Evolutionary conservation across 2,797 vertebrate species (phyloP).

Genomic region (Sebastes nivosus): DNA sequence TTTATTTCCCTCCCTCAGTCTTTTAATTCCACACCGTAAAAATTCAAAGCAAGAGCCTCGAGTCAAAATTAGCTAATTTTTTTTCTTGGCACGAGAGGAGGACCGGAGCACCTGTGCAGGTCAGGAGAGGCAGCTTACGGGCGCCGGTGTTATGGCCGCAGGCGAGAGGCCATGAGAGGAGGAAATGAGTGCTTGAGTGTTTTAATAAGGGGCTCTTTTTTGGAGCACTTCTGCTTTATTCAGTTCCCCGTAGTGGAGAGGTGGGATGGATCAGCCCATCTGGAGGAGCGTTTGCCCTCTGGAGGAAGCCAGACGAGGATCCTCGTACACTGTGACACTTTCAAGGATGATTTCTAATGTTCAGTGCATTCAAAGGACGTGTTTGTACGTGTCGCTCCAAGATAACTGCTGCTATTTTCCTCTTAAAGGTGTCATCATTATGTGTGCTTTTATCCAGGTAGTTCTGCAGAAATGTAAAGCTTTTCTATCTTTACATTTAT

Average conservation of each 20-base stretch:
- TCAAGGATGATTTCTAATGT: not conserved
- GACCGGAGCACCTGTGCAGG: constrained; percentile 49
- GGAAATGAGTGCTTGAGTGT: constrained; percentile 25
- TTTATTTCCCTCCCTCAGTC: constrained; percentile 44
- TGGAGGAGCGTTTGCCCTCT: constrained; percentile 15
- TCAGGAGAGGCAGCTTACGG: constrained; percentile 26
- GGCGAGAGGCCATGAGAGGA: constrained; percentile 31
- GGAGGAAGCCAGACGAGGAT: constrained; percentile 2
- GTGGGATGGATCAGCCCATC: constrained; percentile 5
- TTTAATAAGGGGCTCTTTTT: constrained; percentile 40
- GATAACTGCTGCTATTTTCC: not conserved
- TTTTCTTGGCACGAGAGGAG: constrained; percentile 1
- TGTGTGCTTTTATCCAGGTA: not conserved
- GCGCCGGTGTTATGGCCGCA: constrained; percentile 31
- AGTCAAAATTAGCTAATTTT: constrained; percentile 30
- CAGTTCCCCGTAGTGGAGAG: not conserved
- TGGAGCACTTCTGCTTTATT: not conserved
- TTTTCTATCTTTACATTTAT: not conserved
- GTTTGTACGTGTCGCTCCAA: not conserved
- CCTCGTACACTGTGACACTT: not conserved
- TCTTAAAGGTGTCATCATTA: not conserved
- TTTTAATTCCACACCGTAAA: constrained; percentile 53
- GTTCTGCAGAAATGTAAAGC: not conserved
- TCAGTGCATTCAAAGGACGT: not conserved
- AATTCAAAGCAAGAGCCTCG: constrained; percentile 40